Evolutionary conservation across 2,797 vertebrate species (phyloP), one percentile per base, ranked within the genome.

Genomic region (Catamblyrhynchus diadema): DNA sequence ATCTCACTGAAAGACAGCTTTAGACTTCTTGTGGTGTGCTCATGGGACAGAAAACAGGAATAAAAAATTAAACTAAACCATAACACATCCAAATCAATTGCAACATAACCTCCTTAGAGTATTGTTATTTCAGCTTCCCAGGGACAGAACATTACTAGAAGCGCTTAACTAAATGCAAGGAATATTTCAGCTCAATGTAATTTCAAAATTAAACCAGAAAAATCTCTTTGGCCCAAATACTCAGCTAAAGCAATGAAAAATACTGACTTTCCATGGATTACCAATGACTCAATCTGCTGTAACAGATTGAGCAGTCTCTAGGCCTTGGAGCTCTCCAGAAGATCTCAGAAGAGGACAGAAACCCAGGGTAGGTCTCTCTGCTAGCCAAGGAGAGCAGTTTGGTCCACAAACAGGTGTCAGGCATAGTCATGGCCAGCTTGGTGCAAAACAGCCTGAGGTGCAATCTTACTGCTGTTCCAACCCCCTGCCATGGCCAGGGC

Each of bases 91-190:
- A 94, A 85, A 83, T 74, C 27, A 89, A 51, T 42, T 71, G 64
- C 74, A 91, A 37, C 14, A 21, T 10, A 17, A 81, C 23, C 28
- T 70, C 73, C 73, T 94, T 42, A 45, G 27, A 65, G 66, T n/a
- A 64, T 39, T 1, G 0, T 66, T 85, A 74, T 32, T 77, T 64
- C 4, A 2, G 57, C 33, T 86, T 87, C 51, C 79, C 53, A 64
- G 57, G 51, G 81, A 77, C 57, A 71, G 51, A 60, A 15, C 42
- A 71, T 59, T 75, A 65, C 81, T 45, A 85, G 33, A 85, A 94
- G 53, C 3, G 27, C 61, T 70, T 66, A 80, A 89, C 56, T 73
- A 67, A 77, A 59, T 18, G 18, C 48, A 82, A 73, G 28, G 33
- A 80, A 42, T 42, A 85, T 51, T 93, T 73, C n/a, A 92, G 41